These are phyloP conservation scores for Heliconius erato DNA, from an alignment of 2,888 invertebrate species.

Conservation along the genomic window DNA sequence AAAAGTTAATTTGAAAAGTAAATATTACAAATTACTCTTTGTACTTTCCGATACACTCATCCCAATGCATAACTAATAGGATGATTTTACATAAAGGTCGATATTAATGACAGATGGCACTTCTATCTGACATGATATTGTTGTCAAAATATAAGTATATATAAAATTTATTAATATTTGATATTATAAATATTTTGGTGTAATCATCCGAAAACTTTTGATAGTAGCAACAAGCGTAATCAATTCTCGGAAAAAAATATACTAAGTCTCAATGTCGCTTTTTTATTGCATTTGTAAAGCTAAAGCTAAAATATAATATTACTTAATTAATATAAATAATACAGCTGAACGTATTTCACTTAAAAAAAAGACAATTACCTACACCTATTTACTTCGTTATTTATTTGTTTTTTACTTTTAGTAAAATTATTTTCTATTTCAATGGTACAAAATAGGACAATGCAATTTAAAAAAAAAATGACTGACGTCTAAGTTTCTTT, in stretches of 20 bases:
- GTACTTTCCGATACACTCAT: constrained; percentile 18
- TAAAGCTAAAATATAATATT: no score
- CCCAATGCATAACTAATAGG: constrained; percentile 79
- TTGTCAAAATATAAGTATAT: not conserved
- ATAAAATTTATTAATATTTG: no score
- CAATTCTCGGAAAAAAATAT: no score
- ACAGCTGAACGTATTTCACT: no score
- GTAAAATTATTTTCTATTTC: not conserved
- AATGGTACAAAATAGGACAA: not conserved
- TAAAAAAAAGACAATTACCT: no score
- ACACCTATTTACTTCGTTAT: not conserved
- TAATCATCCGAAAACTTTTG: not conserved
- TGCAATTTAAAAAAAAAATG: not conserved
- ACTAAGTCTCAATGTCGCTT: no score
- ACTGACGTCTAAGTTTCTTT: constrained; percentile 57
- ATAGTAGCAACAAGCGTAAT: not conserved
- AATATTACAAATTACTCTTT: not conserved
- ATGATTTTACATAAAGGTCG: constrained; percentile 71
- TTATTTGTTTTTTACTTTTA: not conserved
- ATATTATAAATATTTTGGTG: not conserved
- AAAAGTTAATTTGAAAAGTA: not conserved
- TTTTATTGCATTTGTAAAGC: no score
- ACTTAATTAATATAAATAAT: no score
- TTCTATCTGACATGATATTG: constrained; percentile 38
- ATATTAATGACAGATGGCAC: constrained; percentile 69